Evolutionary conservation across 2,797 vertebrate genomes (phyloP), one percentile per base, ranked within the genome.

Genomic region (Epinephelus malabaricus): DNA sequence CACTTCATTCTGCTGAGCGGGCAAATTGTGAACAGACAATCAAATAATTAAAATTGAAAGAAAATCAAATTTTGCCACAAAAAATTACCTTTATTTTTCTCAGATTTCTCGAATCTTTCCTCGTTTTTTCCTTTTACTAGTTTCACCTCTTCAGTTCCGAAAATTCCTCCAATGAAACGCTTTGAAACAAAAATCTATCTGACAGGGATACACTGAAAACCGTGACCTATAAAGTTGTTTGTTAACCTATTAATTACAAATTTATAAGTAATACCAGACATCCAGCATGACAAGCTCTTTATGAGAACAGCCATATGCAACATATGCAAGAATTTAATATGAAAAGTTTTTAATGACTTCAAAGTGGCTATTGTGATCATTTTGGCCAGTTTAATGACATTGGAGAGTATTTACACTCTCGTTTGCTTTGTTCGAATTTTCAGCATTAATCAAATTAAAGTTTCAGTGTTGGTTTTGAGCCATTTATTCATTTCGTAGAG

Each of bases 21-120:
- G 45, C 21, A 51, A 60, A 55, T 21, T 54, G 53, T 72, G 74
- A 14, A 34, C 60, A 30, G 56, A 50, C 45, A 66, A 46, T 70
- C 60, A 47, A 40, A 75, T 27, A 34, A 55, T 43, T 59, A 74
- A 55, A 56, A 19, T 14, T 23, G 13, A 34, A 56, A 40, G 21
- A 74, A 64, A 64, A 69, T 73, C 43, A 9, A 25, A 68, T 69
- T 63, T 56, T 18, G 30, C 8, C 43, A 8, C 2, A 10, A 4
- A 45, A 47, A 70, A 55, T 30, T 17, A 13, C 1, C 2, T 61
- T 62, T 19, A 17, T 46, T 50, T 56, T 47, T 25, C 1, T 11
- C 9, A 34, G 10, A 50, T 46, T 3, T 19, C 38, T 65, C 23
- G 7, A 40, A 5, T 50, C 21, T 34, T 40, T 34, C 7, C 34